Evolutionary conservation across 1,140 invertebrate species (phyloP), one percentile per base, ranked within the genome.

Genomic region (Drosophila tani): DNA sequence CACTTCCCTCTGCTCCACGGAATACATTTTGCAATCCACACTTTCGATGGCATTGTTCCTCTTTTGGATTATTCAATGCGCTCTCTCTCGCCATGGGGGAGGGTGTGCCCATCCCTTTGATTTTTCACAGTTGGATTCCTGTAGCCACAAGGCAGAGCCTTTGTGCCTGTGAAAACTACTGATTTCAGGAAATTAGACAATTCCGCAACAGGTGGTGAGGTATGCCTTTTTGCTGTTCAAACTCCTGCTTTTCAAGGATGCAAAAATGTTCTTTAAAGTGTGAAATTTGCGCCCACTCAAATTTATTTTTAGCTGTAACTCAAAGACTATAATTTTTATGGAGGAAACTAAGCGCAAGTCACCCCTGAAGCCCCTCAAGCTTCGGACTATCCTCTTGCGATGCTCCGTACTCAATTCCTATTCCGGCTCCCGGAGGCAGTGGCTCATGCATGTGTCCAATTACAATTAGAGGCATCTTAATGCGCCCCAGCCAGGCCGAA

Each of bases 381-480:
- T 29, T 29, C 24, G 17, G 67, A 32, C 51, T 38, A 32, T 49
- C 40, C 38, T 24, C 15, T 45, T 15, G 1, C 12, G 14, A 6
- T n/a, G 14, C 19, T 0, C 27, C 27, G 6, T 29, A 6, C 0
- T 29, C 27, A 6, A 29, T 29, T 29, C 6, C 27, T 29, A 14
- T 11, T 43, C 27, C 12, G 1, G 6, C 5, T 21, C 24, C 62
- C 32, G 46, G n/a, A 50, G 27, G 19, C n/a, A 32, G 46, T 24
- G 7, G 24, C 27, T 43, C 40, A 53, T 63, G 60, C 50, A 50
- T 74, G 75, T 38, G 59, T 63, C 63, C 59, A 86, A 82, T 82
- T 82, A 85, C 74, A 75, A 75, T 74, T 67, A 56, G 62, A 60
- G 40, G 43, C 70, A 60, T 73, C 53, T 71, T 69, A 69, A 35